Percentiles rank a stretch among this genome's conserved stretches.
Evolutionary conservation across 2,888 invertebrate species (phyloP).

Genomic region (Drosophila ustulata): DNA sequence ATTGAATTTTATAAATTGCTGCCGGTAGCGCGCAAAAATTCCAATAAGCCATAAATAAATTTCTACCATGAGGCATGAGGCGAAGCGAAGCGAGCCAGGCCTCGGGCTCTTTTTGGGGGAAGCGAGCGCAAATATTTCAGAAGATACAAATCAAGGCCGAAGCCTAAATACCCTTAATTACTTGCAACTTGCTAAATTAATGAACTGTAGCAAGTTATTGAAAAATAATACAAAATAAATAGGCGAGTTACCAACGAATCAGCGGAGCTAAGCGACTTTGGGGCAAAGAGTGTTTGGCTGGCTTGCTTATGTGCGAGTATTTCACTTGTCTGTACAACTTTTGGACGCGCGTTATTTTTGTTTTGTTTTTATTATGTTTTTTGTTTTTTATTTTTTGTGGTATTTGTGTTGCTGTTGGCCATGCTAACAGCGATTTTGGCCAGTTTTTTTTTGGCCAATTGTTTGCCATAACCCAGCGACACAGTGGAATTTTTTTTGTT

Average conservation of each 20-base stretch:
- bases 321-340: conserved; percentile 74
- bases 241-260: neutral
- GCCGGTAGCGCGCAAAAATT: conserved; percentile 80
- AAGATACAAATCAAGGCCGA: conserved; percentile 49
- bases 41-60: conserved; percentile 82
- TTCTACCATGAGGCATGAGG: conserved; percentile 66
- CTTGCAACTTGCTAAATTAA: no score
- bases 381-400: conserved; percentile 30
- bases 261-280: neutral
- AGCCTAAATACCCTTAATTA: conserved; percentile 41
- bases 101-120: conserved; percentile 68
- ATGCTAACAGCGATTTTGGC: conserved; percentile 65
- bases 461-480: conserved; percentile 64
- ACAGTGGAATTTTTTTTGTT: conserved; percentile 66
- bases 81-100: conserved; percentile 75
- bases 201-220: no score
- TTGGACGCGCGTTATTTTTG: conserved; percentile 58
- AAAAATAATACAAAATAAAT: neutral
- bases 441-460: conserved; percentile 62
- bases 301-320: conserved; percentile 50
- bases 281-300: neutral
- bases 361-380: conserved; percentile 19
- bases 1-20: conserved; percentile 77
- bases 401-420: conserved; percentile 46
- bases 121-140: conserved; percentile 54